phyloP scores from a whole-genome alignment of 2,797 vertebrate genomes.

The Sciurus carolinensis region DNA sequence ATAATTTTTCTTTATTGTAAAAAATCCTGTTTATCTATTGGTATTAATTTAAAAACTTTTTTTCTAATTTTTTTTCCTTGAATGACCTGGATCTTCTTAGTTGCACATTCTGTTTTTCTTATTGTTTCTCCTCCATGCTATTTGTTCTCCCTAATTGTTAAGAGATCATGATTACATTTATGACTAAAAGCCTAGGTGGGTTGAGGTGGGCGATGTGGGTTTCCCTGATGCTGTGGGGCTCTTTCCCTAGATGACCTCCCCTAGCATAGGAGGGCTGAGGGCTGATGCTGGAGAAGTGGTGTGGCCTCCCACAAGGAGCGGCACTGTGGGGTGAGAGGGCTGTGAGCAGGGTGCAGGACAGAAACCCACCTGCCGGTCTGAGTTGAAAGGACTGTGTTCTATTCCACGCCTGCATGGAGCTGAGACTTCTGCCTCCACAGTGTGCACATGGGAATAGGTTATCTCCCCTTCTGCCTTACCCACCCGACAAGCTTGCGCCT shows the following conservation, averaged over 20 bases:
- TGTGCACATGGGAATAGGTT: rapidly evolving
- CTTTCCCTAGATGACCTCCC: neutral
- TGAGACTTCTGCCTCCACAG: no score
- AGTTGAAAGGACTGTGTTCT: rapidly evolving
- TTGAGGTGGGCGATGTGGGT: neutral
- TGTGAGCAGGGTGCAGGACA: neutral
- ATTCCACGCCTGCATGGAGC: neutral
- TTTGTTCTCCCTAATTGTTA: neutral
- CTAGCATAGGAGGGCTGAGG: neutral
- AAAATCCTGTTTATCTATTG: neutral
- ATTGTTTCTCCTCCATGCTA: neutral
- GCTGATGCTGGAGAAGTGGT: neutral
- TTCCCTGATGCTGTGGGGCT: neutral
- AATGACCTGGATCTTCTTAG: neutral
- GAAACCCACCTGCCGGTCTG: neutral
- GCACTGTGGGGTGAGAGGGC: no score
- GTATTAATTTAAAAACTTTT: neutral
- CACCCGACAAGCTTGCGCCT: neutral
- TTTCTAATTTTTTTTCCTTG: neutral
- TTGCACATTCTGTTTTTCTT: conserved; percentile 2
- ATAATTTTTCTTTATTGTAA: neutral
- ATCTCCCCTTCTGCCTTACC: neutral
- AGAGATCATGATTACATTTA: neutral
- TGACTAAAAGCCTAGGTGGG: neutral
- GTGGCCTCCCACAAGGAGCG: neutral